phyloP scores from a whole-genome alignment of 2,888 invertebrate genomes.

The Coelogynopora nodosa region DNA sequence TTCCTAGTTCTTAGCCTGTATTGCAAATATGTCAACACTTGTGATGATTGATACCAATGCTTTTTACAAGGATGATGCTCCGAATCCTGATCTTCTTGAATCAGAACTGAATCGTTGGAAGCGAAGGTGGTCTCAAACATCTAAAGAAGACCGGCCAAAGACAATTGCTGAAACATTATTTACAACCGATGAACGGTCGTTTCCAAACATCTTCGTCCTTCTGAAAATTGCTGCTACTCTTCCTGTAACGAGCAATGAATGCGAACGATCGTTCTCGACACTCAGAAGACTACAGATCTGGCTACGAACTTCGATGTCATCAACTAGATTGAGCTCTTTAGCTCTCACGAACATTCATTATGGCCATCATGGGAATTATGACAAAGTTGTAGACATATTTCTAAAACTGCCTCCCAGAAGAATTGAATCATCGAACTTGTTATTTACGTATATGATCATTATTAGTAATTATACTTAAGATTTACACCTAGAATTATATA shows the following conservation, averaged over 20 bases:
- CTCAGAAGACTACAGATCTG: background rate
- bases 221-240: background rate
- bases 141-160: background rate
- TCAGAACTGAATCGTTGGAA: background rate
- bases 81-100: background rate
- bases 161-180: background rate
- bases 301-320: background rate
- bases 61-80: background rate
- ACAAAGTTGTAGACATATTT: background rate
- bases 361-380: background rate
- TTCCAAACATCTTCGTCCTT: background rate
- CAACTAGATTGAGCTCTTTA: background rate
- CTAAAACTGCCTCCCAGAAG: background rate
- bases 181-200: background rate
- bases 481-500: background rate
- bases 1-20: background rate
- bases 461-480: background rate
- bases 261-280: background rate
- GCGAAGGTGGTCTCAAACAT: background rate
- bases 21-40: background rate
- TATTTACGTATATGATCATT: background rate
- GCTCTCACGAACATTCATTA: background rate
- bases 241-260: background rate
- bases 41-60: background rate
- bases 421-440: background rate